A percentile compares a stretch with the other conserved stretches of the same genome.
These are phyloP conservation scores for Cheilosia vernalis DNA, from an alignment of 2,888 invertebrate genomes.

Conservation along the genomic window DNA sequence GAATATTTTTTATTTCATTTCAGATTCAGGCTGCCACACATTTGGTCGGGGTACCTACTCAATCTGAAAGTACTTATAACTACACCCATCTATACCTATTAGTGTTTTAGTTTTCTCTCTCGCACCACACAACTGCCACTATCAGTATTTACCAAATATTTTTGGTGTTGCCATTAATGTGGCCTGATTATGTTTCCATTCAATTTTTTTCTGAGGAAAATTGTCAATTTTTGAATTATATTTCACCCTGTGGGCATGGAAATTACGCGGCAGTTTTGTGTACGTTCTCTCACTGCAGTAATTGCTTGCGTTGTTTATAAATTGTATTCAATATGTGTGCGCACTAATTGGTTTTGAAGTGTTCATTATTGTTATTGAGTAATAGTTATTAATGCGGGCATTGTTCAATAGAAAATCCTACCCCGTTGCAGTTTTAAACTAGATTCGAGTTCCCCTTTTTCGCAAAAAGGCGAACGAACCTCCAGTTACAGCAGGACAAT, in stretches of 20 bases:
- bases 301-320: constrained; percentile 19
- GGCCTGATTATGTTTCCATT: not conserved
- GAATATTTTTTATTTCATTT: constrained; percentile 34
- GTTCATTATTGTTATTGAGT: constrained; percentile 7
- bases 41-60: not conserved
- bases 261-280: constrained; percentile 17
- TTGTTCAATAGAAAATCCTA: not conserved
- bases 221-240: constrained; percentile 22
- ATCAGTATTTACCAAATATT: constrained; percentile 18
- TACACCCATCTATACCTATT: not conserved
- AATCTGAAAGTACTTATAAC: not conserved
- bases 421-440: too few species aligned
- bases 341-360: constrained; percentile 31
- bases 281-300: not conserved
- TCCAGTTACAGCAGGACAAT: too few species aligned
- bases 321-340: constrained; percentile 10
- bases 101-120: not conserved
- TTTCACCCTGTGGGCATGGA: constrained; percentile 3
- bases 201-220: not conserved
- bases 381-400: not conserved
- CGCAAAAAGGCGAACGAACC: too few species aligned
- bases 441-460: too few species aligned
- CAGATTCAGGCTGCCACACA: not conserved
- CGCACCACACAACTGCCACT: not conserved
- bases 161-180: not conserved